Evolutionary conservation across 2,797 vertebrate genomes (phyloP).

Genomic region (Ciconia nigra): DNA sequence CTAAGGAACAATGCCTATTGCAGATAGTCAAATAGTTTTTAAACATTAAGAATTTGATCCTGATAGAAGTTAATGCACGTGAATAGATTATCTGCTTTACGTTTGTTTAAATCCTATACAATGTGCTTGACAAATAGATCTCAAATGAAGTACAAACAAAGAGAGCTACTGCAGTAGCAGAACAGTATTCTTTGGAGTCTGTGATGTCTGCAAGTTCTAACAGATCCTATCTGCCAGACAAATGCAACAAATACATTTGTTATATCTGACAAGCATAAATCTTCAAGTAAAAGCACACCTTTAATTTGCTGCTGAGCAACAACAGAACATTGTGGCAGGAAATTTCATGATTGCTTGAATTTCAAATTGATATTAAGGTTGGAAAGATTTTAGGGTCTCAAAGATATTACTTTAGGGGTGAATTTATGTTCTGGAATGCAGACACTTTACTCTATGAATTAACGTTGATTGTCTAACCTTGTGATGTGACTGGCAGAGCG

Average conservation of each 20-base stretch:
- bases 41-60: not conserved
- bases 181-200: not conserved
- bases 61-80: not conserved
- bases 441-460: conserved; percentile 65
- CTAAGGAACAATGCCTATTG: not conserved
- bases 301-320: conserved; percentile 7
- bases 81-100: not conserved
- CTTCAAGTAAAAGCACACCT: not conserved
- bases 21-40: not conserved
- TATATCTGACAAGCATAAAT: not conserved
- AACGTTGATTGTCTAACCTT: conserved; percentile 73
- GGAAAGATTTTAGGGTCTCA: conserved; percentile 47
- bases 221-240: not conserved
- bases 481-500: conserved; percentile 65
- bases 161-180: not conserved
- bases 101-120: not conserved
- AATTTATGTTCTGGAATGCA: conserved; percentile 58
- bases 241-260: not conserved
- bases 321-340: not conserved
- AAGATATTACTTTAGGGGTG: conserved; percentile 44
- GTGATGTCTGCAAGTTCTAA: not conserved
- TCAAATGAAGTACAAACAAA: not conserved
- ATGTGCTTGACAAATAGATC: not conserved
- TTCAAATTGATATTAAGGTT: conserved; percentile 33
- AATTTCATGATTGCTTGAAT: conserved; percentile 12